phyloP scores from a whole-genome alignment of 30 jellyfish, hydroid and myxozoan species.

The Chironex yamaguchii region DNA sequence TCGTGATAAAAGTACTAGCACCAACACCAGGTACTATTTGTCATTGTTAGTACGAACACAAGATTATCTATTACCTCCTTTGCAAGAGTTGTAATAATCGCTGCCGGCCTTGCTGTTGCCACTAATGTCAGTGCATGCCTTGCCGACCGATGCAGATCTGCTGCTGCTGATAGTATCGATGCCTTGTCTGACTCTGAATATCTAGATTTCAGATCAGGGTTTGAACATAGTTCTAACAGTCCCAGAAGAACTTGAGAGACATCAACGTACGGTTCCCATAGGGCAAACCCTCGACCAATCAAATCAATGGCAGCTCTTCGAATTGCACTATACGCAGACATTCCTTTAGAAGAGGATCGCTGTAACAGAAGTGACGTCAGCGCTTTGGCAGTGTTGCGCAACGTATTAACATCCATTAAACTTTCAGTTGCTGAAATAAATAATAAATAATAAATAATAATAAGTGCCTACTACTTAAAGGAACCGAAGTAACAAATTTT shows the following conservation, averaged over 20 bases:
- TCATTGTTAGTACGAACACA: too few species aligned
- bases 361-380: slow-evolving; percentile 84
- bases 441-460: too few species aligned
- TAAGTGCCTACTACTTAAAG: too few species aligned
- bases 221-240: slow-evolving; percentile 87
- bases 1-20: too few species aligned
- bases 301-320: slow-evolving; percentile 93
- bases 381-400: slow-evolving; percentile 93
- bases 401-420: slow-evolving; percentile 81
- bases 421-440: slow-evolving; percentile 55
- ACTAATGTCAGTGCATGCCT: slow-evolving; percentile 84
- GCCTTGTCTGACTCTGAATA: slow-evolving; percentile 63
- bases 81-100: slow-evolving; percentile 91
- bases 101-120: slow-evolving; percentile 96
- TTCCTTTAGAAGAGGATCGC: slow-evolving; percentile 75
- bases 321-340: slow-evolving; percentile 91
- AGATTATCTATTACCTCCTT: slow-evolving; percentile 86
- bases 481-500: too few species aligned
- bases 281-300: slow-evolving; percentile 97
- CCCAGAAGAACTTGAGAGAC: slow-evolving; percentile 92
- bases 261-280: slow-evolving; percentile 96
- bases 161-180: slow-evolving; percentile 80
- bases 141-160: slow-evolving; percentile 93
- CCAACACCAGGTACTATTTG: too few species aligned
- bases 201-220: slow-evolving; percentile 38